Base-by-base conservation (phyloP, 2,797 vertebrate genomes). In the Rhynchotus rufescens region DNA sequence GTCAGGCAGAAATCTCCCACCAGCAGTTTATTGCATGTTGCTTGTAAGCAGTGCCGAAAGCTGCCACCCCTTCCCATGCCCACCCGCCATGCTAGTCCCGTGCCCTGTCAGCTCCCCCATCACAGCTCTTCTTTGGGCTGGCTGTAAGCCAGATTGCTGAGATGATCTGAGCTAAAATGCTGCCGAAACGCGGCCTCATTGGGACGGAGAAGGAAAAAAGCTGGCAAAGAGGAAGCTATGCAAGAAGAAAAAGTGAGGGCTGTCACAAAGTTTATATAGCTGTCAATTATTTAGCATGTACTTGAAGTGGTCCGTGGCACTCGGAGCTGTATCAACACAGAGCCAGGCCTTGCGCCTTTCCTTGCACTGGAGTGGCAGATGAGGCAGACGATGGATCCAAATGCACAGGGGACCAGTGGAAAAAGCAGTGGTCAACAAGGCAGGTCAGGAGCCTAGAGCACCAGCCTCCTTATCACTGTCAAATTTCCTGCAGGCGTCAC, bases 401-500 rank as follows among this genome's bases (percentile, higher is more conserved):
- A 36, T 62, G 62, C 40, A 13, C 0, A 2, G 67, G 32, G 15
- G n/a, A 74, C 19, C 1, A 2, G 28, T 80, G 66, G 49, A 91
- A 65, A 94, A 89, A 84, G 10, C n/a, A 36, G 22, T 22, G 1
- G 0, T 89, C 78, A 77, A 71, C 38, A 78, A 59, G 52, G 75
- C 22, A 80, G 88, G 32, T 21, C 36, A 77, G 52, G 20, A 60
- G 30, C 52, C 60, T 81, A 79, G n/a, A 71, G 28, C 45, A 65
- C 30, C 47, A 74, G 4, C 4, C 57, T 91, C 26, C 65, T 88
- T 72, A 82, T 62, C 1, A 0, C 26, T 78, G 74, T 84, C 83
- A 80, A 61, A 86, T 88, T 89, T 94, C 81, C 81, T 92, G 30
- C 66, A 72, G 78, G 34, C 66, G 20, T 59, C 90, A 34, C 49